These are phyloP conservation scores for Linepithema humile DNA, from an alignment of 1,140 invertebrate genomes.

Conservation along the genomic window DNA sequence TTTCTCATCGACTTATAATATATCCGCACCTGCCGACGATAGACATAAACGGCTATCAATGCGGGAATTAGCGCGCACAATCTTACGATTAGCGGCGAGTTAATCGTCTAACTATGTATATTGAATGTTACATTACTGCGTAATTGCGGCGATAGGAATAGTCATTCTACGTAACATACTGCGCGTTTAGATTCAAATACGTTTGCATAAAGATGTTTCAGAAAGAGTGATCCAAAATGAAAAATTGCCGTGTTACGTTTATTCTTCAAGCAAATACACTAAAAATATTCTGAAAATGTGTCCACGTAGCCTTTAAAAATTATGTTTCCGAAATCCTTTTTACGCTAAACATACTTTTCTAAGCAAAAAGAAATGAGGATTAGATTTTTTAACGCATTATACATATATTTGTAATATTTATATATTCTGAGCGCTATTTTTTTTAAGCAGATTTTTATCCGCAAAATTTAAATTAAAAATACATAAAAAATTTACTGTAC, in stretches of 20 bases:
- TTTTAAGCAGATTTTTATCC: no score
- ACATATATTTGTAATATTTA: no score
- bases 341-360: neutral
- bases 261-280: neutral
- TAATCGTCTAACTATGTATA: conserved; percentile 27
- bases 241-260: neutral
- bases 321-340: neutral
- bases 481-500: no score
- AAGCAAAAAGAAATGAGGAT: neutral
- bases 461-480: no score
- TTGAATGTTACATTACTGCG: conserved; percentile 41
- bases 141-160: conserved; percentile 28
- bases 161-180: conserved; percentile 29
- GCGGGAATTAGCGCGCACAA: conserved; percentile 16
- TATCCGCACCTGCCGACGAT: neutral
- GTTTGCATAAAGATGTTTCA: neutral
- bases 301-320: neutral
- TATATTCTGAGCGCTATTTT: no score
- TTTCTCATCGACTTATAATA: neutral
- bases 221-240: neutral
- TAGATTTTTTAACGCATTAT: no score
- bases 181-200: neutral
- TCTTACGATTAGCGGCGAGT: conserved; percentile 12
- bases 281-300: neutral
- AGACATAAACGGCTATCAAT: neutral